Evolutionary conservation across 2,888 invertebrate species (phyloP), one percentile per base, ranked within the genome.

Genomic region (Sturmia bella): DNA sequence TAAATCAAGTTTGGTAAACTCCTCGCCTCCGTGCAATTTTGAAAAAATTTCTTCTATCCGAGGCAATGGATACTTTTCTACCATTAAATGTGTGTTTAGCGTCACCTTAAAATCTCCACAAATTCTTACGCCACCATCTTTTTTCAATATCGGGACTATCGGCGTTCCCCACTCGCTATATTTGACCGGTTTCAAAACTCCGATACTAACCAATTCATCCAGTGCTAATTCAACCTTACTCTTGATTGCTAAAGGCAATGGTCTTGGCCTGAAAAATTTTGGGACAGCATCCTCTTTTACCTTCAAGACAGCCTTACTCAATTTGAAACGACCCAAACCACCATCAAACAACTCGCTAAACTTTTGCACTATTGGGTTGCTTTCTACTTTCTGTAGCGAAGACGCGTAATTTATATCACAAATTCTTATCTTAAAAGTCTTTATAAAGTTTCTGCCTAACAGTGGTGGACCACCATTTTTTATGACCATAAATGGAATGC

Each of bases 121-220:
- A 15, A 85, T 84, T 13, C 85, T 48, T 32, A 85, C 72, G 9
- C 59, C 24, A 12, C 87, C 88, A 78, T 89, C 85, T 7, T 80
- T 84, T 79, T 90, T 90, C 1, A 87, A 68, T 1, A 90, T 85
- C 0, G 88, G 87, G 3, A 89, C 89, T 3, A 90, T 85, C 0
- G 89, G 89, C n/a, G 88, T 87, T 5, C 83, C 88, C 88, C 88
- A 89, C 11, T 82, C 80, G 45, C 61, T 64, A 43, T 43, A 77
- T n/a, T 78, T 32, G 1, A 84, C 84, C 0, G 77, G 83, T 19
- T 73, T 45, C 17, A 85, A 63, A 3, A 84, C 61, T 11, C 59
- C 43, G 1, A 73, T 41, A 4, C 17, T 24, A 6, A 76, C 57
- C 3, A 59, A 15, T 12, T 54, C 45, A 27, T 69, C 54, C 12